Evolutionary conservation across 2,113 vertebrate genomes (phyloP).

Genomic region (Rattus rattus): DNA sequence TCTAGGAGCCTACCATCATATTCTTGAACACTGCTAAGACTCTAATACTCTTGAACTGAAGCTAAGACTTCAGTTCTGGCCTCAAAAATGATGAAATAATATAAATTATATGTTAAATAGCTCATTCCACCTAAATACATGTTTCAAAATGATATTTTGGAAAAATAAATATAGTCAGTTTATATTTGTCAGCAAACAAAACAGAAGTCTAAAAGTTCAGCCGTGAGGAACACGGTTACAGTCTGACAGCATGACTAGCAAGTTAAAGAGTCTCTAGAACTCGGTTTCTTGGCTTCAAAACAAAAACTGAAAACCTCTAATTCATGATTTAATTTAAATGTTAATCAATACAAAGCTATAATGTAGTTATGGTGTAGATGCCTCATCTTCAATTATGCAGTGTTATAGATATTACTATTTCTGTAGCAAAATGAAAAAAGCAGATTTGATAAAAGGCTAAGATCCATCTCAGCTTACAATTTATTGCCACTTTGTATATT

Average conservation of each 20-base stretch:
- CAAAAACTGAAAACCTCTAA: constrained; percentile 14
- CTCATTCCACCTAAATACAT: not conserved
- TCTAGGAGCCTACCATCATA: not conserved
- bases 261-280: not conserved
- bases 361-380: not conserved
- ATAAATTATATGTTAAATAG: not conserved
- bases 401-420: not conserved
- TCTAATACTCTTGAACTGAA: no score
- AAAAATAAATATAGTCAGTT: not conserved
- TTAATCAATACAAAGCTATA: not conserved
- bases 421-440: constrained; percentile 29
- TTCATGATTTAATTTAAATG: not conserved
- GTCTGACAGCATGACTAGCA: not conserved
- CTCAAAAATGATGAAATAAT: not conserved
- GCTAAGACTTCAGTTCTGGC: not conserved
- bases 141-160: not conserved
- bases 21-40: not conserved
- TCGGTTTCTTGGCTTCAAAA: not conserved
- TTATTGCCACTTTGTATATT: not conserved
- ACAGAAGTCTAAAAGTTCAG: not conserved
- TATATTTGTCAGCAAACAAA: not conserved
- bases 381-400: not conserved
- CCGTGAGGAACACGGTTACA: not conserved
- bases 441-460: not conserved
- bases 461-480: not conserved